phyloP scores from a whole-genome alignment of 1,140 invertebrate species.

The Ptiloglossa arizonensis region DNA sequence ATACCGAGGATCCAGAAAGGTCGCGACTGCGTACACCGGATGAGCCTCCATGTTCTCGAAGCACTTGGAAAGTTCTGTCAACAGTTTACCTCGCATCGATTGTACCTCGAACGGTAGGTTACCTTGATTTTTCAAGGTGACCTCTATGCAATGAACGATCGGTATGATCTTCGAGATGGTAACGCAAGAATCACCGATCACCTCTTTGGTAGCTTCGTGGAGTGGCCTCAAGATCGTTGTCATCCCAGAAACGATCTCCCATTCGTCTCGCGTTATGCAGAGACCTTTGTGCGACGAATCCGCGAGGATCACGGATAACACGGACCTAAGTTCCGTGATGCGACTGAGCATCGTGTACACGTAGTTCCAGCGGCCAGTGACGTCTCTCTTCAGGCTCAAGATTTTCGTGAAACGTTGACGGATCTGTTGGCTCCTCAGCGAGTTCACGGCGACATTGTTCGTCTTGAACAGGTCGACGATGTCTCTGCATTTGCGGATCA shows the following conservation, averaged over 20 bases:
- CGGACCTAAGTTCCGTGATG: background rate
- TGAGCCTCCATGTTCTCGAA: background rate
- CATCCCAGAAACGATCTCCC: background rate
- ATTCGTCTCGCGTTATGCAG: background rate
- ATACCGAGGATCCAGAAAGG: background rate
- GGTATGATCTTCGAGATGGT: background rate
- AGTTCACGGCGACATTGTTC: background rate
- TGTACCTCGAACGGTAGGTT: background rate
- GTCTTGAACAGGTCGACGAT: background rate
- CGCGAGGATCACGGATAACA: background rate
- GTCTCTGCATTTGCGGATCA: background rate
- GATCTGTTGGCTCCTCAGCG: background rate
- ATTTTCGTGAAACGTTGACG: background rate
- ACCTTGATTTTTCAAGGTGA: background rate
- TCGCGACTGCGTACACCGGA: background rate
- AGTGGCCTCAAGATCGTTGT: background rate
- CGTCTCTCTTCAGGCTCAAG: background rate
- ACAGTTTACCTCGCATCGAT: background rate
- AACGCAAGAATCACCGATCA: background rate
- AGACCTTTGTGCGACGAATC: background rate
- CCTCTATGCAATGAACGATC: background rate
- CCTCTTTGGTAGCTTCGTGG: background rate
- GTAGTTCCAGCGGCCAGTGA: background rate
- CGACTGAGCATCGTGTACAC: background rate
- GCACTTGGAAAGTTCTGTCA: background rate